Percentiles rank a stretch among this genome's conserved stretches.
Evolutionary conservation across 2,888 invertebrate genomes (phyloP).

Genomic region (Cremastobaeus sp.): DNA sequence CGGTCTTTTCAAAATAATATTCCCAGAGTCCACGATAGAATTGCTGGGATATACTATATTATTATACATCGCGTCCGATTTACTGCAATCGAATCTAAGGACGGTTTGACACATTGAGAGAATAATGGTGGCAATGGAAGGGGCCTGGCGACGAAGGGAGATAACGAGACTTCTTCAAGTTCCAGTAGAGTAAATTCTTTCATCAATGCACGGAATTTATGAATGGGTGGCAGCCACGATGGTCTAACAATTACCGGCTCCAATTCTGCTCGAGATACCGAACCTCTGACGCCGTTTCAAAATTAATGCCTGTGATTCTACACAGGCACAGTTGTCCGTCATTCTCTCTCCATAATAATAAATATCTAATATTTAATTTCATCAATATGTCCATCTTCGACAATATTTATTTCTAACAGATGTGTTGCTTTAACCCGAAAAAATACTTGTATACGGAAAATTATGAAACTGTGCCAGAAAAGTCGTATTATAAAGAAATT

Average conservation of each 20-base stretch:
- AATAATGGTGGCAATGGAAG: neutral
- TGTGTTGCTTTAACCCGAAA: no score
- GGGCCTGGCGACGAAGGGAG: neutral
- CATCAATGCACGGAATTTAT: slow-evolving; percentile 27
- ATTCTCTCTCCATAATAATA: no score
- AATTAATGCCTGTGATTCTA: slow-evolving; percentile 23
- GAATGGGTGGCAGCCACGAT: slow-evolving; percentile 25
- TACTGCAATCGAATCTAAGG: neutral
- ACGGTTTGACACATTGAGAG: neutral
- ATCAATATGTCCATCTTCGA: no score
- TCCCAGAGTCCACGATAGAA: no score
- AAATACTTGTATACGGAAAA: no score
- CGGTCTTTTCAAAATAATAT: no score
- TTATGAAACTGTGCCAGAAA: no score
- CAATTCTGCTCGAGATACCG: slow-evolving; percentile 19
- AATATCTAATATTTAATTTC: no score
- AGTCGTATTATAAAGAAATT: no score
- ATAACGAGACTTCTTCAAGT: slow-evolving; percentile 19
- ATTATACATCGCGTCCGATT: no score
- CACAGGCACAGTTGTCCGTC: slow-evolving; percentile 7
- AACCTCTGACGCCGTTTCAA: slow-evolving; percentile 1
- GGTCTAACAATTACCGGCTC: slow-evolving; percentile 27
- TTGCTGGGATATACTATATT: no score
- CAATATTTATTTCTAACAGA: no score
- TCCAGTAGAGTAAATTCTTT: slow-evolving; percentile 18